Base-by-base conservation (phyloP, 2,888 invertebrate species). In the Bellardia bayeri region DNA sequence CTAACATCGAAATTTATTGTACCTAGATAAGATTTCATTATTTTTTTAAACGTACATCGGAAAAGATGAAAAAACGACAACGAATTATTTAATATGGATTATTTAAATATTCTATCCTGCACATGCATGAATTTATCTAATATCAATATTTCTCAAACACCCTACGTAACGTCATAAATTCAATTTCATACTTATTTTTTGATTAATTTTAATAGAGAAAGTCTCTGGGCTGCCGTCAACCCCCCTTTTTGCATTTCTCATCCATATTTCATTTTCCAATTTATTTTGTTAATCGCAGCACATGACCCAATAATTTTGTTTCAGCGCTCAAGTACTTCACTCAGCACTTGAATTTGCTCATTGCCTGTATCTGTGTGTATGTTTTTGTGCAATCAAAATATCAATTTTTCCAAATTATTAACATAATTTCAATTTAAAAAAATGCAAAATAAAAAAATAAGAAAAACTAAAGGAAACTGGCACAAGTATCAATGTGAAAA, bases 361-460 rank as follows among this genome's bases (percentile, higher is more conserved):
- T 61, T n/a, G 14, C n/a, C 37, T 54, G 13, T 61, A 45, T 68
- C 23, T 75, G 56, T 54, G 58, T 82, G 54, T 68, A 68, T 68
- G 51, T 33, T 30, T 69, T 58, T 68, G 58, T 75, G 69, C 82
- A 82, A 78, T 76, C 63, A 54, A 82, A 83, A 83, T 64, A 83
- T 83, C 51, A 83, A 71, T 83, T 83, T 76, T 64, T 49, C 71
- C 71, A 83, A 83, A 78, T 83, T 78, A 71, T 83, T 61, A 78
- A 76, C 82, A 82, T 76, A 82, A 76, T 82, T 76, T 82, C 75
- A 82, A 82, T 83, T 76, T 61, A n/a, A 51, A 69, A 58, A 74
- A 68, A 45, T 45, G 13, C 13, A 4, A 37, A 37, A 40, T 40
- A 56, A 14, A 66, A 49, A 54, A 54, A 64, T 14, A 45, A 13